Percentiles rank a stretch among this genome's conserved stretches.
These are phyloP conservation scores for Prolemur simus DNA, from an alignment of 2,113 vertebrate genomes.

Conservation along the genomic window DNA sequence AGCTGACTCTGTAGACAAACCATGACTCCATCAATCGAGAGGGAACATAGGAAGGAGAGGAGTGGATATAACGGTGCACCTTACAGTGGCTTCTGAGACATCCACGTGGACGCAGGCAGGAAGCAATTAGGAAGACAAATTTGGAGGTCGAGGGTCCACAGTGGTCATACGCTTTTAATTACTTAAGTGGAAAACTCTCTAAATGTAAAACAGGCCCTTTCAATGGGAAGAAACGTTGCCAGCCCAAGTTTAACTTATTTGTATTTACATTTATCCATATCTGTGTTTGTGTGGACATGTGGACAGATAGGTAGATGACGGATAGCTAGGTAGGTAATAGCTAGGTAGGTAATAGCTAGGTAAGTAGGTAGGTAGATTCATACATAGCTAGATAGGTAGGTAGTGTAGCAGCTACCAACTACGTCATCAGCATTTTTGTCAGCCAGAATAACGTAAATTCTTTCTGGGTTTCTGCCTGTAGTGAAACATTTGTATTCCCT, in stretches of 20 bases:
- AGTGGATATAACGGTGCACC: not conserved
- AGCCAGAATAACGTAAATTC: not conserved
- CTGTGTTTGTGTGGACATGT: not conserved
- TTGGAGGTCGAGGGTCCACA: not conserved
- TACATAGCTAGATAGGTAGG: not conserved
- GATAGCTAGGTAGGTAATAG: not conserved
- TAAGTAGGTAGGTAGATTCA: not conserved
- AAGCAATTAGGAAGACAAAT: not conserved
- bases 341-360: too few relatives aligned
- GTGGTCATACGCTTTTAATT: not conserved
- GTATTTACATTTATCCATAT: not conserved
- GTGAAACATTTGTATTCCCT: not conserved
- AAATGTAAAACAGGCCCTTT: slow-evolving; percentile 24
- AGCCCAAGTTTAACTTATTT: not conserved
- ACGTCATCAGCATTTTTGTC: not conserved
- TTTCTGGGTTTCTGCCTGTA: not conserved
- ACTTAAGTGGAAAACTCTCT: not conserved
- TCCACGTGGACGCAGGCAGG: not conserved
- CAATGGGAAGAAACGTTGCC: not conserved
- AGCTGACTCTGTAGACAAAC: not conserved
- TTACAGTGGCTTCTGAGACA: not conserved
- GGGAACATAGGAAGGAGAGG: not conserved
- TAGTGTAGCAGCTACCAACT: not conserved
- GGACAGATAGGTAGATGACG: too few relatives aligned
- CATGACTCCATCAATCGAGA: not conserved